Evolutionary conservation across 1,140 invertebrate species (phyloP), one percentile per base, ranked within the genome.

Genomic region (Glomeris maerens): DNA sequence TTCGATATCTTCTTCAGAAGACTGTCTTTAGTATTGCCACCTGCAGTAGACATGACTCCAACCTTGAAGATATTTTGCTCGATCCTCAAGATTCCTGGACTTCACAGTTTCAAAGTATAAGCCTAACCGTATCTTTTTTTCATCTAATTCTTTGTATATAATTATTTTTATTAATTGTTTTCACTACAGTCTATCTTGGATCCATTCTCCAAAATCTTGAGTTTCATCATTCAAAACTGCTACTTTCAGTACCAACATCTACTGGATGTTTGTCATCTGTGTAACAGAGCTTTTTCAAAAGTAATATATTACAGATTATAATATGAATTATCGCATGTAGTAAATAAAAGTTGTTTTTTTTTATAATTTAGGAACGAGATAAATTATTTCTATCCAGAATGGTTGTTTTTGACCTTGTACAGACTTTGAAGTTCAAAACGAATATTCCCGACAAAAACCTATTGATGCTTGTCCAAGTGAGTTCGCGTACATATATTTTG

Each of bases 141-240:
- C 20, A 17, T 47, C 20, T 47, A 31, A 21, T 2, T 38, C 17
- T 47, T n/a, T 14, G 27, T 51, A 23, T 55, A 31, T 23, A 42
- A 23, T 49, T 49, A 53, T 2, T 57, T 53, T 22, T 27, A 20
- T 55, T 27, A 22, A 50, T 3, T 41, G 7, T 4, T 45, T 44
- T 50, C n/a, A n/a, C 38, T 50, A n/a, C 49, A 79, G 79, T 75
- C 75, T 26, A 78, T 92, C 62, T 66, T 96, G 50, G 95, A 98
- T 62, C 86, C 91, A n/a, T 95, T 96, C 64, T 85, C 89, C 0
- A 98, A 97, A 73, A 78, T 97, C 44, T 64, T 98, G 23, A 85
- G 84, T 62, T 88, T 86, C 64, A 78, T 82, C 2, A 81, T 98
- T 38, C 90, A 95, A 68, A 84, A 89, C 62, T 84, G 79, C 51